These are phyloP conservation scores for Amorpha juglandis DNA, from an alignment of 2,888 invertebrate genomes.

Conservation along the genomic window DNA sequence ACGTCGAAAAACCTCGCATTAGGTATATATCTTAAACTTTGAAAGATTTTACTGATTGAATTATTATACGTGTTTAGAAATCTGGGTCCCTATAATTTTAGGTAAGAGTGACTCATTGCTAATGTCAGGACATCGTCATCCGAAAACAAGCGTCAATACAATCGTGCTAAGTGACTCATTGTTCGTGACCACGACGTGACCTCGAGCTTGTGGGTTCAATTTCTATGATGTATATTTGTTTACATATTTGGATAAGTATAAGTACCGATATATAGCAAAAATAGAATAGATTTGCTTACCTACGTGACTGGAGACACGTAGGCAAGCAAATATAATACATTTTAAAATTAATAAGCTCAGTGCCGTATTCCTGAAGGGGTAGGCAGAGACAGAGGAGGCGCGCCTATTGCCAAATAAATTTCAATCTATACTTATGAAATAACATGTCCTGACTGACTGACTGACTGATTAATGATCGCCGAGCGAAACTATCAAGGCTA, in stretches of 20 bases:
- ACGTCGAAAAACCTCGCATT: too few relatives aligned
- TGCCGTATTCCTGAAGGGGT: too few relatives aligned
- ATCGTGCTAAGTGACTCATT: background rate
- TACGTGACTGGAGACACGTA: background rate
- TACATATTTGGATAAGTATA: constrained; percentile 8
- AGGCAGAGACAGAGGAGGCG: too few relatives aligned
- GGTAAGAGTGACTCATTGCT: background rate
- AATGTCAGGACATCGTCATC: background rate
- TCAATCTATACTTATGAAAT: too few relatives aligned
- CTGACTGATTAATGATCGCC: too few relatives aligned
- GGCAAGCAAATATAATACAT: background rate
- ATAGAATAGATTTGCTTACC: background rate
- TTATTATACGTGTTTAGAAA: background rate
- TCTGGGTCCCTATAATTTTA: background rate
- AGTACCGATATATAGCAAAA: background rate
- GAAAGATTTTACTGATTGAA: background rate
- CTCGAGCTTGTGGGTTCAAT: constrained; percentile 13
- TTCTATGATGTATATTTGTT: constrained; percentile 1
- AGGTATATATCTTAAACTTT: too few relatives aligned
- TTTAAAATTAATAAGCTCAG: too few relatives aligned
- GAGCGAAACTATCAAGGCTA: too few relatives aligned
- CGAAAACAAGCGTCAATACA: background rate
- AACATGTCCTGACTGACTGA: too few relatives aligned
- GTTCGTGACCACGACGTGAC: constrained; percentile 1
- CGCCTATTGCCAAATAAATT: too few relatives aligned